Conservation (phyloP, 2,888 invertebrate genomes). For the Drosophila mulleri region DNA sequence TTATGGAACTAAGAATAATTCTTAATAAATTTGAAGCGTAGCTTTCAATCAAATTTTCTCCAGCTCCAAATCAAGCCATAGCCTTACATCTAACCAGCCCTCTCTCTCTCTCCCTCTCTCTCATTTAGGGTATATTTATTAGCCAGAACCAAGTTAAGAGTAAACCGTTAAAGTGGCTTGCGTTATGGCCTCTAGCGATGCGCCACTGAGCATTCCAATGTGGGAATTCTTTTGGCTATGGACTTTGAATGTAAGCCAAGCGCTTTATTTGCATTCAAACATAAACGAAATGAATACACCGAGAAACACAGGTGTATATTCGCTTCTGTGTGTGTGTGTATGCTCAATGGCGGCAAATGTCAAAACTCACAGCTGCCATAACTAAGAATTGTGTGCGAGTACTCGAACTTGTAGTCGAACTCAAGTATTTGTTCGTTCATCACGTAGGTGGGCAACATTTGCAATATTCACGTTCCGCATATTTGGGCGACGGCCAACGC, state of each 20-base stretch:
- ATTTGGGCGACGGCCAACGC: constrained; percentile 18
- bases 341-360: constrained; percentile 59
- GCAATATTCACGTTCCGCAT: constrained; percentile 51
- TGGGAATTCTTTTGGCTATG: constrained; percentile 22
- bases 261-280: constrained; percentile 40
- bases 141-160: constrained; percentile 20
- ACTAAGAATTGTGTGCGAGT: constrained; percentile 42
- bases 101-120: neutral
- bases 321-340: constrained; percentile 7
- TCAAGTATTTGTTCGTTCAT: constrained; percentile 51
- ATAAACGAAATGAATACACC: constrained; percentile 3
- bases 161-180: constrained; percentile 28
- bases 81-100: neutral
- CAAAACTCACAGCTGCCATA: constrained; percentile 46
- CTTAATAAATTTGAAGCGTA: neutral
- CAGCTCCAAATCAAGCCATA: neutral
- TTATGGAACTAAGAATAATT: neutral
- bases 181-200: constrained; percentile 45
- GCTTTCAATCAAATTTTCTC: neutral
- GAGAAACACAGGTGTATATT: neutral
- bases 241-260: constrained; percentile 36
- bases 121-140: constrained; percentile 17
- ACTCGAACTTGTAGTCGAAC: constrained; percentile 14
- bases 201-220: constrained; percentile 43
- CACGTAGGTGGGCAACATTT: constrained; percentile 51